Evolutionary conservation across 2,888 invertebrate species (phyloP), one percentile per base, ranked within the genome.

Genomic region (Platypus cylindrus): DNA sequence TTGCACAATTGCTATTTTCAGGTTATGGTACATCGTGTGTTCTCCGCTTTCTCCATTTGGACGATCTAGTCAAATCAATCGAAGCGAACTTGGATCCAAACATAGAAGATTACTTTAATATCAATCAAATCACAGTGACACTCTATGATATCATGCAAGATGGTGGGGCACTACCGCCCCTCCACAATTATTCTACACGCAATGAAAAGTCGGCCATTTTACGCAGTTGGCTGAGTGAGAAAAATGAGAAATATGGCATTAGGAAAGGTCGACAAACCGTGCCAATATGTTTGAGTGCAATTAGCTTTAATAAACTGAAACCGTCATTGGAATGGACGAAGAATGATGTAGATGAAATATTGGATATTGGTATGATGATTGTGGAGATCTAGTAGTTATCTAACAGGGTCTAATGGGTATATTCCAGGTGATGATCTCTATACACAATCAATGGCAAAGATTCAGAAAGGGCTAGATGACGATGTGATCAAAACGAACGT

Each of bases 11-110:
- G 12, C 11, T 25, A 3, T 30, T 36, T 49, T 33, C 43, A 54
- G 57, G 50, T 34, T 54, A 49, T 38, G 62, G 63, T n/a, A 54
- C 53, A 2, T 63, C 65, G 3, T 65, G 65, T 35, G 51, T 63
- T 1, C 38, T 67, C 2, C 51, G 67, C 20, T 48, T 61, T 0
- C 34, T 51, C 2, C 44, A 50, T 13, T 32, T 59, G 0, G 46
- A 52, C 0, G 59, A 60, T 14, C 28, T 69, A 5, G 54, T 56
- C 1, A 48, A 51, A 2, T 38, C 55, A 2, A 54, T 67, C 14
- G 49, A 59, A 36, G 47, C 50, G 3, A 64, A 62, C 40, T 37
- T 64, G 2, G 51, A 51, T 14, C 47, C 58, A 1, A 50, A 48
- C 20, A 41, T 36, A 1, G 48, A 53, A 14, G 45, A 56, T 37